A percentile compares a stretch with the other conserved stretches of the same genome.
Evolutionary conservation across 2,113 vertebrate species (phyloP).

Genomic region (Proteles cristata): DNA sequence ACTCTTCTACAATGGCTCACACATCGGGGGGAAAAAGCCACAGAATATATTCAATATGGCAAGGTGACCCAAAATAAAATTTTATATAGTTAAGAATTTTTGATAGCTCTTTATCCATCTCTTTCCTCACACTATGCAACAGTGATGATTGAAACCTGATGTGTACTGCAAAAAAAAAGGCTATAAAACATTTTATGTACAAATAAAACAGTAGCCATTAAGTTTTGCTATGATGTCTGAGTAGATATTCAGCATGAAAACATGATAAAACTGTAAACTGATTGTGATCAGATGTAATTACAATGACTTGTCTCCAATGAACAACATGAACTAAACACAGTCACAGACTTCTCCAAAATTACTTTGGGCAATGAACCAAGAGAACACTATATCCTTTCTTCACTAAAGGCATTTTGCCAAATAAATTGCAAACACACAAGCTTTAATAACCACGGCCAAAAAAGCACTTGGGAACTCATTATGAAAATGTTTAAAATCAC

Average conservation of each 20-base stretch:
- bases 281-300: constrained; percentile 90
- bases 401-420: constrained; percentile 88
- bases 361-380: constrained; percentile 90
- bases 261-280: constrained; percentile 88
- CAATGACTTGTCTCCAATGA: constrained; percentile 87
- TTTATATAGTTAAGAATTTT: constrained; percentile 87
- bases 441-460: constrained; percentile 88
- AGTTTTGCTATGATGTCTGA: constrained; percentile 88
- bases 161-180: constrained; percentile 82
- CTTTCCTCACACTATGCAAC: constrained; percentile 82
- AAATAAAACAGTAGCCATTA: constrained; percentile 91
- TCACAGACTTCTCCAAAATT: constrained; percentile 88
- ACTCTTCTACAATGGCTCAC: constrained; percentile 81
- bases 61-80: constrained; percentile 88
- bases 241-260: constrained; percentile 88
- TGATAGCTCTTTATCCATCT: constrained; percentile 87
- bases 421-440: constrained; percentile 87
- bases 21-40: constrained; percentile 81
- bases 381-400: constrained; percentile 88
- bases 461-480: constrained; percentile 90
- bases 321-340: constrained; percentile 87
- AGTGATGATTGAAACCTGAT: constrained; percentile 89
- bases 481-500: constrained; percentile 84
- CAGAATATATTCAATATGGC: constrained; percentile 87
- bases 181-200: constrained; percentile 89